phyloP scores from a whole-genome alignment of 2,797 vertebrate genomes.

The Urosaurus nigricauda region DNA sequence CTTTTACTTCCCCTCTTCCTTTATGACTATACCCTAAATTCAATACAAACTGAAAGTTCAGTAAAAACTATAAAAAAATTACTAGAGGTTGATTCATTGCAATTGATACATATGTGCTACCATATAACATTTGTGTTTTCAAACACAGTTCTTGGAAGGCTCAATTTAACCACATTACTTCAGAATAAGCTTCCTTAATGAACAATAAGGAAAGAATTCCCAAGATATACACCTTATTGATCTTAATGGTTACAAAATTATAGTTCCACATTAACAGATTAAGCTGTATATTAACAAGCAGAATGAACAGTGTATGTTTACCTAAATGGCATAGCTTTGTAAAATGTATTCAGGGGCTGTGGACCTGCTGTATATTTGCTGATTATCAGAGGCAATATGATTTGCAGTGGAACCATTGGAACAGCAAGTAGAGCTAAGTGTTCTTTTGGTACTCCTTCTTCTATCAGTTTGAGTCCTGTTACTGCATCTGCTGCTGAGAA shows the following conservation, averaged over 20 bases:
- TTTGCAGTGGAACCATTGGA: constrained; percentile 98
- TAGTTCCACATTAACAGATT: background rate
- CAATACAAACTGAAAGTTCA: background rate
- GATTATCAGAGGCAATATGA: constrained; percentile 93
- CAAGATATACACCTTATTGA: background rate
- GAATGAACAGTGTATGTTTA: constrained; percentile 57
- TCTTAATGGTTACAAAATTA: constrained; percentile 11
- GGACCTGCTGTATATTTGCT: constrained; percentile 98
- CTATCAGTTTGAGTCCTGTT: constrained; percentile 95
- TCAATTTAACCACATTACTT: background rate
- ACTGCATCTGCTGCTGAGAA: constrained; percentile 97
- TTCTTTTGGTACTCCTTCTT: constrained; percentile 96
- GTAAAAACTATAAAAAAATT: background rate
- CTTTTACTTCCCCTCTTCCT: background rate
- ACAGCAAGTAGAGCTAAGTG: constrained; percentile 95
- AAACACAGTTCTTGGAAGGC: background rate
- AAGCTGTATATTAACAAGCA: background rate
- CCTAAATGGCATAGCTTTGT: constrained; percentile 97
- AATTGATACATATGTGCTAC: accelerated
- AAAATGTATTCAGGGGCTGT: constrained; percentile 92
- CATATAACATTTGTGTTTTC: background rate
- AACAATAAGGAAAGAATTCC: background rate
- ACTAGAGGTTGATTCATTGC: background rate
- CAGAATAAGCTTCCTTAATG: background rate
- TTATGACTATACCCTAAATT: background rate